Conservation (phyloP, 2,888 invertebrate genomes). For the Piscicola geometra region DNA sequence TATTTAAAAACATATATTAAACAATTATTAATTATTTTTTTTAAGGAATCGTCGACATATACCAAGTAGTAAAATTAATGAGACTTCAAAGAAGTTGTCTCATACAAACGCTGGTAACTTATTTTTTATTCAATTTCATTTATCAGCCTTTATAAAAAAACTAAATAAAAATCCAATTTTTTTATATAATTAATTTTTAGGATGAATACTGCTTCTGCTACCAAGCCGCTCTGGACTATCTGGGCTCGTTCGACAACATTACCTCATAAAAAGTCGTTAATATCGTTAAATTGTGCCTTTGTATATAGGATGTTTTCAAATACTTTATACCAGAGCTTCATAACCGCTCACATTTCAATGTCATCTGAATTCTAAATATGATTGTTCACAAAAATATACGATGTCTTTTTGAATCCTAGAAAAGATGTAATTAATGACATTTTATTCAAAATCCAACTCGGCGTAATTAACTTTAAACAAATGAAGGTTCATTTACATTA, state of each 20-base stretch:
- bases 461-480: too few species aligned
- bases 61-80: constrained; percentile 15
- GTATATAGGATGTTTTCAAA: neutral
- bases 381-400: neutral
- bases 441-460: neutral
- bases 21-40: neutral
- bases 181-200: constrained; percentile 45
- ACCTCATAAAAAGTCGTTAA: neutral
- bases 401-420: neutral
- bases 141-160: too few species aligned
- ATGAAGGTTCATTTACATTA: too few species aligned
- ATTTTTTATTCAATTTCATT: too few species aligned
- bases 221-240: constrained; percentile 93
- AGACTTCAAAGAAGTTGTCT: constrained; percentile 10
- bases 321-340: neutral
- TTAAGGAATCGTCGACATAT: constrained; percentile 25
- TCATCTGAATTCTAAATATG: neutral
- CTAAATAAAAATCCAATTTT: neutral
- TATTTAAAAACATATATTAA: neutral
- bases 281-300: too few species aligned
- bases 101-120: constrained; percentile 7
- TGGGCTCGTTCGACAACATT: constrained; percentile 89
- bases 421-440: neutral
- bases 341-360: neutral
- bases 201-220: constrained; percentile 99